Evolutionary conservation across 2,888 invertebrate genomes (phyloP).

Genomic region (Platycheirus rosarum): DNA sequence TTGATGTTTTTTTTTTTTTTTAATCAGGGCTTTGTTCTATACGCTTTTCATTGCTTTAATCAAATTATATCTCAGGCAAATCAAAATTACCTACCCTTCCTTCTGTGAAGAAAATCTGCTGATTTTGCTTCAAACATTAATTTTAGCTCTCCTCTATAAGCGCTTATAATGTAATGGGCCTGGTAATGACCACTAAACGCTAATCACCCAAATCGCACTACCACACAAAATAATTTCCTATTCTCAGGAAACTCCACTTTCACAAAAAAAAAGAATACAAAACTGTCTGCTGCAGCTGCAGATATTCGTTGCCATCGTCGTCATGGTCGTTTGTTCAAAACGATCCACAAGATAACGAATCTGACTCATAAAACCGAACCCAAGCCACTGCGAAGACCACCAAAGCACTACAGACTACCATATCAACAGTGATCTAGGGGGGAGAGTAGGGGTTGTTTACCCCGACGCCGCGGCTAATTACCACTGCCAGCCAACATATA

Average conservation of each 20-base stretch:
- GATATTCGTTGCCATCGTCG: slow-evolving; percentile 8
- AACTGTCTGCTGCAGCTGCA: slow-evolving; percentile 39
- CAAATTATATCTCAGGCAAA: slow-evolving; percentile 32
- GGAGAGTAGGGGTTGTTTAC: slow-evolving; percentile 24
- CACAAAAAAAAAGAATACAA: slow-evolving; percentile 21
- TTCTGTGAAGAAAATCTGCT: slow-evolving; percentile 52
- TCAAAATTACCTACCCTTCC: slow-evolving; percentile 43
- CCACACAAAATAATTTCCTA: slow-evolving; percentile 10
- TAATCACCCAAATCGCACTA: slow-evolving; percentile 26
- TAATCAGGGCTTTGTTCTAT: background rate
- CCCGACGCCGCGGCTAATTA: slow-evolving; percentile 65
- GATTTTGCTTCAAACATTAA: slow-evolving; percentile 58
- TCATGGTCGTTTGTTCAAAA: slow-evolving; percentile 41
- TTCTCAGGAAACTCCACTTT: slow-evolving; percentile 21
- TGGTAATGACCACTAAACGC: slow-evolving; percentile 27
- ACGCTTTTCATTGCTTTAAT: slow-evolving; percentile 15
- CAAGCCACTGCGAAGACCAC: slow-evolving; percentile 6
- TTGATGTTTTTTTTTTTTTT: slow-evolving; percentile 13
- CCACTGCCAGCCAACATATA: slow-evolving; percentile 53
- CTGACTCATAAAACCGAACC: slow-evolving; percentile 49
- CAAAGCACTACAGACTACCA: background rate
- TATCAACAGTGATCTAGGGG: background rate
- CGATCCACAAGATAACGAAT: slow-evolving; percentile 57
- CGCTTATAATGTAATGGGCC: slow-evolving; percentile 48
- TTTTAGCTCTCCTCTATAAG: slow-evolving; percentile 51